Percentiles rank a stretch among this genome's conserved stretches.
phyloP scores from a whole-genome alignment of 1,140 invertebrate genomes.

The Dinoponera quadriceps region DNA sequence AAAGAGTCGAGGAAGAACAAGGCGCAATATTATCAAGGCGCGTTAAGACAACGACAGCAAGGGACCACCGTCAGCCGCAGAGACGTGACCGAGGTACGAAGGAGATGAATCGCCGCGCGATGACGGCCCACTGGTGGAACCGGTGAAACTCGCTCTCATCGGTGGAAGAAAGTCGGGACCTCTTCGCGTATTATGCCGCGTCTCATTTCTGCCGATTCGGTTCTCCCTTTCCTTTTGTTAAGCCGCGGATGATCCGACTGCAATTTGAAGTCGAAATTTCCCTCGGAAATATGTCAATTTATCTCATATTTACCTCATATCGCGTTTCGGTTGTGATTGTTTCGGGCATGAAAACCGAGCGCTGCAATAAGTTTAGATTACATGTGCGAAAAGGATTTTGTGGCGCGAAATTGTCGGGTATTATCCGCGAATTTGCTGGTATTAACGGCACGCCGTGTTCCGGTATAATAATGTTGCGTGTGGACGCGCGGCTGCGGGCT shows the following conservation, averaged over 20 bases:
- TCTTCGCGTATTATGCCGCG: no score
- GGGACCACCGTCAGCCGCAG: background rate
- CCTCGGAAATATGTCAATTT: no score
- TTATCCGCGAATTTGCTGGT: conserved; percentile 34
- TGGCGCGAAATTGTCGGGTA: conserved; percentile 20
- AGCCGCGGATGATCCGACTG: no score
- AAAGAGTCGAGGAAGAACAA: background rate
- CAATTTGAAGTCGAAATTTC: no score
- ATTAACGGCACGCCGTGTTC: conserved; percentile 42
- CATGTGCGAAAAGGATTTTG: conserved; percentile 19
- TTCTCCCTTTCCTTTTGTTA: no score
- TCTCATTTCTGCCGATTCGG: no score
- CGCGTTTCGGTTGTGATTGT: conserved; percentile 22
- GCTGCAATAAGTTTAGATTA: conserved; percentile 22
- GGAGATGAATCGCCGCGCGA: background rate
- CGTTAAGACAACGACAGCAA: no score
- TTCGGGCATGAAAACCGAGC: background rate
- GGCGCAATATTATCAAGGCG: background rate
- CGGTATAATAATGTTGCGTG: conserved; percentile 42
- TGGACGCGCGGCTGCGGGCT: conserved; percentile 1
- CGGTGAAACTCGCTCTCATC: background rate
- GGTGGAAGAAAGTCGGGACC: no score
- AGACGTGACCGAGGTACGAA: background rate
- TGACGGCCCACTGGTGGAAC: background rate
- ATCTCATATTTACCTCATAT: background rate